Evolutionary conservation across 2,797 vertebrate species (phyloP).

Genomic region (Lacerta bilineata): DNA sequence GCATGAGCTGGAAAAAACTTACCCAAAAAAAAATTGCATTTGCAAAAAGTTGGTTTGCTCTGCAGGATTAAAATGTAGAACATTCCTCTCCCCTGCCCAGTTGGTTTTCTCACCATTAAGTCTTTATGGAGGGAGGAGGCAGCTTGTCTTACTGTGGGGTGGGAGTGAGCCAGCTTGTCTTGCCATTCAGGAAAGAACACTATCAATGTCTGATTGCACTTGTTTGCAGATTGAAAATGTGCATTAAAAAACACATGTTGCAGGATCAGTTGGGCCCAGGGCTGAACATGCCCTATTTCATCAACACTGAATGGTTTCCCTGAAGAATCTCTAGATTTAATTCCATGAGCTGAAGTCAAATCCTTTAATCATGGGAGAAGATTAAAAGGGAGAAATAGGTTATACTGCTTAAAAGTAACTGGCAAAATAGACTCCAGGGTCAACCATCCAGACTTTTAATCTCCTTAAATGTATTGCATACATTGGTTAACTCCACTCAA

Average conservation of each 20-base stretch:
- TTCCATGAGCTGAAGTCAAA: background rate
- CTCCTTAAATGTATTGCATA: constrained; percentile 65
- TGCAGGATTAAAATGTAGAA: background rate
- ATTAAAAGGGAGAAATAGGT: constrained; percentile 57
- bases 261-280: background rate
- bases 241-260: background rate
- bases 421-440: constrained; percentile 52
- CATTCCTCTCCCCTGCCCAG: background rate
- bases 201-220: background rate
- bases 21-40: too few relatives aligned
- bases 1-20: background rate
- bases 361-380: background rate
- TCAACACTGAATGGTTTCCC: too few relatives aligned
- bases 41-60: too few relatives aligned
- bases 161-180: background rate
- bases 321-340: background rate
- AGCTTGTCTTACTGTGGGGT: background rate
- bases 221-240: background rate
- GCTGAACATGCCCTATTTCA: too few relatives aligned
- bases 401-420: constrained; percentile 62
- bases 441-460: constrained; percentile 71
- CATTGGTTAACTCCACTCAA: constrained; percentile 66
- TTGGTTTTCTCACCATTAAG: background rate
- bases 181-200: too few relatives aligned
- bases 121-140: background rate